Conservation (phyloP, 2,797 vertebrate species). For the Sebastes taczanowskii region DNA sequence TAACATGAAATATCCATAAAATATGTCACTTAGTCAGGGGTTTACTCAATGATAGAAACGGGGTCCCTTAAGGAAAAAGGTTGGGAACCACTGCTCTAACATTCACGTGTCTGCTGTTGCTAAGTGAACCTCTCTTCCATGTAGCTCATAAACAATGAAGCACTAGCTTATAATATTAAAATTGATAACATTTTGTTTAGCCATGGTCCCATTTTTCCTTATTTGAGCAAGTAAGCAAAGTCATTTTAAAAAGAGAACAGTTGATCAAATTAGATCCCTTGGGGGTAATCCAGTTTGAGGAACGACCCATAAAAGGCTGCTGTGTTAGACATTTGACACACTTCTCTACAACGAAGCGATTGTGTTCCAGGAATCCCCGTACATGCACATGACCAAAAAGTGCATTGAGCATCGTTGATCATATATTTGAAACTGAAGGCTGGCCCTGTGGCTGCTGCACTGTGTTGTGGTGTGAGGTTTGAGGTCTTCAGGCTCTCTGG, state of each 20-base stretch:
- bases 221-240: background rate
- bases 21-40: too few relatives aligned
- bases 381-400: slow-evolving; percentile 27
- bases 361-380: slow-evolving; percentile 6
- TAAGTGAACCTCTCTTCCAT: background rate
- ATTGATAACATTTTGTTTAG: background rate
- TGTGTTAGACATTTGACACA: slow-evolving; percentile 23
- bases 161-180: background rate
- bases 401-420: background rate
- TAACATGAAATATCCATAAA: too few relatives aligned
- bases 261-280: background rate
- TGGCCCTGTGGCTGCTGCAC: background rate
- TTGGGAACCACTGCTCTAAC: too few relatives aligned
- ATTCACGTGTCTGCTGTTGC: too few relatives aligned
- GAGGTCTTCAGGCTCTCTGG: background rate
- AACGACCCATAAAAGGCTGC: slow-evolving; percentile 16
- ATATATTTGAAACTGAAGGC: background rate
- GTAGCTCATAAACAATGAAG: background rate
- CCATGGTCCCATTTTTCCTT: background rate
- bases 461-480: background rate
- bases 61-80: too few relatives aligned
- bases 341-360: slow-evolving; percentile 17
- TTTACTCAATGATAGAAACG: too few relatives aligned
- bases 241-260: background rate
- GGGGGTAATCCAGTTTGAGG: background rate